Evolutionary conservation across 2,113 vertebrate species (phyloP), one percentile per base, ranked within the genome.

Genomic region (Irena cyanogastra): DNA sequence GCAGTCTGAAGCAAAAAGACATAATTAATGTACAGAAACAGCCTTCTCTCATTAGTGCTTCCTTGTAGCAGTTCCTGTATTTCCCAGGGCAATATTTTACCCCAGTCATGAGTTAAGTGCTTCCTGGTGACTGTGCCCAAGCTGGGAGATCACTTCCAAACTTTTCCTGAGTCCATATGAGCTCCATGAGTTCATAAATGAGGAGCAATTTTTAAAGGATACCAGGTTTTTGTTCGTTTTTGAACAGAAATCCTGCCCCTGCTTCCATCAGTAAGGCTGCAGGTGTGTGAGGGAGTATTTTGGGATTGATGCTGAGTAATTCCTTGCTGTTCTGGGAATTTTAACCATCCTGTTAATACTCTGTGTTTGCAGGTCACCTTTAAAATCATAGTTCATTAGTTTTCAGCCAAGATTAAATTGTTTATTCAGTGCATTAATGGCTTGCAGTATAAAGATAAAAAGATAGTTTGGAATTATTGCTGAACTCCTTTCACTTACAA

Each of bases 361-460:
- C 27, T 47, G 16, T 12, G 3, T 61, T 93, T 92, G 71, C 65
- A 83, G 82, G 64, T 95, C 95, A 95, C 94, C 90, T 96, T 95
- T 90, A 91, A 94, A 95, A 96, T 96, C 54, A 28, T 57, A 87
- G 82, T 89, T 96, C 64, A 52, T 97, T 97, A 85, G 76, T 89
- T 94, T 93, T 87, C 41, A 86, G 37, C 41, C 31, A 66, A 76
- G 72, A 85, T 96, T 47, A 68, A 93, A 87, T 70, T 94, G 92
- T 96, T 97, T 96, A 69, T 94, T 96, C 75, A 53, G 61, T 90
- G 57, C 79, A 87, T 93, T 96, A 96, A 96, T 94, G 91, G 84
- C 79, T 96, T 79, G 59, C 87, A 41, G 59, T 80, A 53, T 31
- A 53, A 75, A 96, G 95, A 96, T 94, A 65, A 97, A 96, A 94